Percentiles rank a stretch among this genome's conserved stretches.
Evolutionary conservation across 2,113 vertebrate species (phyloP).

Genomic region (Tychaedon coryphoeus): DNA sequence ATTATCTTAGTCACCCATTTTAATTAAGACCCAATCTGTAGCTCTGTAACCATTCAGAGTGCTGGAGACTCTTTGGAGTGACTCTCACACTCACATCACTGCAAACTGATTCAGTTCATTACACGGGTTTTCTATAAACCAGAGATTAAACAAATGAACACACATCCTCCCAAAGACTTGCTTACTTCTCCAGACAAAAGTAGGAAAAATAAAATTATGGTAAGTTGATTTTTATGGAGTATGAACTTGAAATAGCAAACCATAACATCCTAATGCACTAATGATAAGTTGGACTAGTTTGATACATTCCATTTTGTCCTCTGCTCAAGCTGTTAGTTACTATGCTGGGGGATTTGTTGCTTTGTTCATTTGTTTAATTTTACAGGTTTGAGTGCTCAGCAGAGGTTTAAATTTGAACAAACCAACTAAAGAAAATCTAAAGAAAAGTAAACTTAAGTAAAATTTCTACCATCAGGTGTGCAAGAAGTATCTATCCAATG

Average conservation of each 20-base stretch:
- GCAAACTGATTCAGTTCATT: background rate
- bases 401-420: background rate
- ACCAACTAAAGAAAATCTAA: background rate
- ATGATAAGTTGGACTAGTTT: background rate
- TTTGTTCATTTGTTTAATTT: background rate
- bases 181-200: background rate
- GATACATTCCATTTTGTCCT: background rate
- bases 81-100: background rate
- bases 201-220: background rate
- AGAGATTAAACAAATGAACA: background rate
- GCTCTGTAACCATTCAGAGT: background rate
- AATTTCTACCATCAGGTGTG: background rate
- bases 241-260: background rate
- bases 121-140: background rate
- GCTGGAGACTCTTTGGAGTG: background rate
- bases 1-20: background rate
- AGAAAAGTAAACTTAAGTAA: background rate
- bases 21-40: background rate
- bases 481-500: background rate
- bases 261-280: background rate
- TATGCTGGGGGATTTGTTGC: fast-evolving
- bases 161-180: background rate
- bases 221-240: background rate
- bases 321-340: background rate
- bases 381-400: background rate